Percentiles rank a stretch among this genome's conserved stretches.
Evolutionary conservation across 2,888 invertebrate species (phyloP).

Genomic region (Troides aeacus): DNA sequence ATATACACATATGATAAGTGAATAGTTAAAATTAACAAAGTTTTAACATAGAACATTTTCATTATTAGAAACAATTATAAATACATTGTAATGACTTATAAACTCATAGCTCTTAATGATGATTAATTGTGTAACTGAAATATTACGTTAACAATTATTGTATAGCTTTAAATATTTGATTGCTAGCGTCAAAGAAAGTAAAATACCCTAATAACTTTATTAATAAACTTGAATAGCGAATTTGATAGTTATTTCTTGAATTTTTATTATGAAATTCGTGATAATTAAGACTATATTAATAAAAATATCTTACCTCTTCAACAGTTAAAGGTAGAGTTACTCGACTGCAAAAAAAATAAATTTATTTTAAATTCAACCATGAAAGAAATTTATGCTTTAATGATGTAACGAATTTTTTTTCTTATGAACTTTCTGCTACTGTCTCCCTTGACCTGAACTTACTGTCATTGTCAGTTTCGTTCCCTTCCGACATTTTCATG

Average conservation of each 20-base stretch:
- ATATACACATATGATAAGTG: too few species aligned
- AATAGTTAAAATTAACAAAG: background rate
- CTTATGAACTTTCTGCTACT: constrained; percentile 46
- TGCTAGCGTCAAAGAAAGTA: too few species aligned
- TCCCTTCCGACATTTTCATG: constrained; percentile 32
- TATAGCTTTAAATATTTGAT: too few species aligned
- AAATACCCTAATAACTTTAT: too few species aligned
- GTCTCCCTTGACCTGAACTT: constrained; percentile 58
- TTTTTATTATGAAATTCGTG: background rate
- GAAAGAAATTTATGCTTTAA: constrained; percentile 12
- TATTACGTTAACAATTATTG: too few species aligned
- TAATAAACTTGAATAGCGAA: too few species aligned
- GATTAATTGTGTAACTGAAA: too few species aligned
- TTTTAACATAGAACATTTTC: background rate
- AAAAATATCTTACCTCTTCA: constrained; percentile 89
- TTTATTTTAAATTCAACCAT: constrained; percentile 15
- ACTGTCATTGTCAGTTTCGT: constrained; percentile 61
- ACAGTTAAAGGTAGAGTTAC: constrained; percentile 97
- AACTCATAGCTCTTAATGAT: too few species aligned
- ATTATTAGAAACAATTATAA: too few species aligned
- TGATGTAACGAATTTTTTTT: background rate
- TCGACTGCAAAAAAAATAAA: constrained; percentile 86
- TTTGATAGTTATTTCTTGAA: background rate
- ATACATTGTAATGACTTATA: too few species aligned
- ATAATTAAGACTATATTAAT: background rate